These are phyloP conservation scores for Patella depressa DNA, from an alignment of 2,888 invertebrate genomes.

Conservation along the genomic window DNA sequence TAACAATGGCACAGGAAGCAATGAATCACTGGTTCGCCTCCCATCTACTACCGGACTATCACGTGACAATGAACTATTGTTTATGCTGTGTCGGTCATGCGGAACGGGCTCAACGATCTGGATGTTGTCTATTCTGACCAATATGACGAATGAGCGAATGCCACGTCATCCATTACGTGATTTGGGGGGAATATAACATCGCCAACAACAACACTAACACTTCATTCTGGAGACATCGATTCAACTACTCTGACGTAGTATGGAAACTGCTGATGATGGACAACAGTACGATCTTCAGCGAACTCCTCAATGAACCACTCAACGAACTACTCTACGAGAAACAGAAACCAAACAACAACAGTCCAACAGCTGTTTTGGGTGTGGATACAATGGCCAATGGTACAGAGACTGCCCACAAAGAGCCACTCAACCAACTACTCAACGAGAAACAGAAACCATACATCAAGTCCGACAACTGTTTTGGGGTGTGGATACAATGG, in stretches of 20 bases:
- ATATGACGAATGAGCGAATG: not conserved
- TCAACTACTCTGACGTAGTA: no score
- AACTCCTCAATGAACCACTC: no score
- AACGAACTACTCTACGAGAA: no score
- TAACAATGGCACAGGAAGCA: no score
- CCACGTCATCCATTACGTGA: not conserved
- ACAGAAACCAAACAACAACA: no score
- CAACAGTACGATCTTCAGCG: no score
- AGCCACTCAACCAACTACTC: not conserved
- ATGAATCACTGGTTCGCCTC: no score
- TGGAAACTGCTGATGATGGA: no score
- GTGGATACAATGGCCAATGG: not conserved
- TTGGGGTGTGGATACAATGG: not conserved
- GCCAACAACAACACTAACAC: not conserved
- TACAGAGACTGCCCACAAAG: not conserved
- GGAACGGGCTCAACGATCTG: not conserved
- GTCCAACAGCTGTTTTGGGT: not conserved
- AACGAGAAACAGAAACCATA: not conserved
- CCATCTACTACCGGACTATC: no score
- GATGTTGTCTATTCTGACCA: not conserved
- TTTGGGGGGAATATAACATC: not conserved
- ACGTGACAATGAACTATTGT: not conserved
- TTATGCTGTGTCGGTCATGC: no score
- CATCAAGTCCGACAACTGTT: not conserved
- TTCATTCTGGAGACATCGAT: not conserved